Conservation (phyloP, 2,113 vertebrate genomes). For the Verasper variegatus region DNA sequence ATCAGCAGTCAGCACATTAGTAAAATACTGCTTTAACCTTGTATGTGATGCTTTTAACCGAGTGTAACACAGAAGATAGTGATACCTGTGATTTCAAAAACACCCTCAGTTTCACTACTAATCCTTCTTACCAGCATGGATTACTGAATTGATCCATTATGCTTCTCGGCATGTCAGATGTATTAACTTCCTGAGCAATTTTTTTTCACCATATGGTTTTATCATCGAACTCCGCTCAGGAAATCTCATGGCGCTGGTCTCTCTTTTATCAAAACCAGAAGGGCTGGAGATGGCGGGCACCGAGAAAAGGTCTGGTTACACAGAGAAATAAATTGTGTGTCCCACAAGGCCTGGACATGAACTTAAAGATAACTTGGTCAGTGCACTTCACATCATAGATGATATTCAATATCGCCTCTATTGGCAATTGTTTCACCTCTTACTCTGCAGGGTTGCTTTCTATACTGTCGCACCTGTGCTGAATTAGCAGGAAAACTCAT, state of each 20-base stretch:
- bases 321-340: slow-evolving; percentile 48
- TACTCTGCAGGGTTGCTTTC: slow-evolving; percentile 47
- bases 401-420: slow-evolving; percentile 63
- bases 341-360: slow-evolving; percentile 53
- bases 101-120: slow-evolving; percentile 17
- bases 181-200: slow-evolving; percentile 52
- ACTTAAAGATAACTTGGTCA: slow-evolving; percentile 66
- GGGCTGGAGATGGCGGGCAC: slow-evolving; percentile 31
- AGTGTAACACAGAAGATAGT: slow-evolving; percentile 32
- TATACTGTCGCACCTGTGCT: slow-evolving; percentile 74
- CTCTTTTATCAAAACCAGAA: slow-evolving; percentile 73
- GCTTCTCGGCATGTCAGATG: slow-evolving; percentile 39
- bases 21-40: slow-evolving; percentile 39
- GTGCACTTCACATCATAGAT: slow-evolving; percentile 47
- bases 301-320: slow-evolving; percentile 54
- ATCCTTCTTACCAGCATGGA: slow-evolving; percentile 32
- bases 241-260: slow-evolving; percentile 46
- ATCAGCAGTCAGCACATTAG: slow-evolving; percentile 55
- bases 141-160: slow-evolving; percentile 51
- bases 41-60: slow-evolving; percentile 36
- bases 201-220: slow-evolving; percentile 62
- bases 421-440: slow-evolving; percentile 65
- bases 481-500: slow-evolving; percentile 72
- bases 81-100: slow-evolving; percentile 48
- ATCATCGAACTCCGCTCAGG: slow-evolving; percentile 49